These are phyloP conservation scores for Papilio machaon DNA, from an alignment of 1,140 invertebrate species.

Conservation along the genomic window DNA sequence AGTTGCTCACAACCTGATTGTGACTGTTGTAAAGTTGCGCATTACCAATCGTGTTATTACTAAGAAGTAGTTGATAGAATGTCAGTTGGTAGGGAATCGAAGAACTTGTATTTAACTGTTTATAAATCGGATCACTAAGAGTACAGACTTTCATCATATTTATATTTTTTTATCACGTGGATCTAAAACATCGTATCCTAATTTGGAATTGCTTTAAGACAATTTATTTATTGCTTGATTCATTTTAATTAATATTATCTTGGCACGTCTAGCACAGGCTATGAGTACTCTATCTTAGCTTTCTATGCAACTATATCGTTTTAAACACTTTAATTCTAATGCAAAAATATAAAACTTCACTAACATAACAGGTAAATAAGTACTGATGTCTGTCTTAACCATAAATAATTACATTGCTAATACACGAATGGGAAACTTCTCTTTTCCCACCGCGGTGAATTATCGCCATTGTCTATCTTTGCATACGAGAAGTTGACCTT, in stretches of 20 bases:
- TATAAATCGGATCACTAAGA: background rate
- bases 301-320: too few relatives aligned
- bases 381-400: background rate
- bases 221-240: too few relatives aligned
- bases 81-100: background rate
- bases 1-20: constrained; percentile 6
- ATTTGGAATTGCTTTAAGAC: too few relatives aligned
- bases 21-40: background rate
- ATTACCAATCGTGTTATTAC: constrained; percentile 10
- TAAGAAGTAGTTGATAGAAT: background rate
- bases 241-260: too few relatives aligned
- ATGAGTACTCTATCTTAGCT: too few relatives aligned
- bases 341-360: too few relatives aligned
- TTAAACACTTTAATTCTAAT: too few relatives aligned
- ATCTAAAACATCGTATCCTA: too few relatives aligned
- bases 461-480: constrained; percentile 3
- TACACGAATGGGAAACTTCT: constrained; percentile 3
- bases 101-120: background rate
- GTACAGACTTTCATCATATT: background rate
- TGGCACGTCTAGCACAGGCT: too few relatives aligned
- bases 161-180: too few relatives aligned
- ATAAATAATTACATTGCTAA: background rate
- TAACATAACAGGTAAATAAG: background rate
- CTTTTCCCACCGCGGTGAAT: background rate
- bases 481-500: background rate